Conservation (phyloP, 2,797 vertebrate species). For the Scomberomorus guttatus region DNA sequence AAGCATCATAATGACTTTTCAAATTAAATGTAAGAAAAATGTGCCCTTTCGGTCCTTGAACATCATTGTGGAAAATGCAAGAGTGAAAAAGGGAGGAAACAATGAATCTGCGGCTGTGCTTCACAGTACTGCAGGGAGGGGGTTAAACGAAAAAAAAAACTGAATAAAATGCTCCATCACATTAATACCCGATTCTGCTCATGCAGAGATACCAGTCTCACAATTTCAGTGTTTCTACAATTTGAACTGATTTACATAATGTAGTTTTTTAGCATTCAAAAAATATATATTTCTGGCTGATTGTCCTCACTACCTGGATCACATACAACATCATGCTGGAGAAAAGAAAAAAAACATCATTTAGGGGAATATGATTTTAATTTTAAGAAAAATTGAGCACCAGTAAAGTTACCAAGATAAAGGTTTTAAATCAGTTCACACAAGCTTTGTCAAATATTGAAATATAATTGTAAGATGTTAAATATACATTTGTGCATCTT, state of each 20-base stretch:
- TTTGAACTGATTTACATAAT: not conserved
- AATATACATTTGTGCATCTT: not conserved
- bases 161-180: not conserved
- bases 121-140: not conserved
- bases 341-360: not conserved
- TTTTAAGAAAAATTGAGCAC: not conserved
- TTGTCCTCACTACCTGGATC: not conserved
- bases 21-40: conserved; percentile 1
- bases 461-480: not conserved
- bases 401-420: not conserved
- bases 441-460: not conserved
- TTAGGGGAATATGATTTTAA: not conserved
- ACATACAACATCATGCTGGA: not conserved
- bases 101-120: not conserved
- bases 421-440: not conserved
- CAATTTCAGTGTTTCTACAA: not conserved
- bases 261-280: not conserved
- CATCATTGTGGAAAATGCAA: not conserved
- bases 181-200: not conserved
- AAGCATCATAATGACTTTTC: not conserved
- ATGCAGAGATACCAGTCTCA: not conserved
- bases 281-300: not conserved
- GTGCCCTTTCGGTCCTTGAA: not conserved
- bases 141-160: not conserved
- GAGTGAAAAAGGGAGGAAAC: conserved; percentile 7